Evolutionary conservation across 1,140 invertebrate genomes (phyloP), one percentile per base, ranked within the genome.

Genomic region (Diorhabda elongata): DNA sequence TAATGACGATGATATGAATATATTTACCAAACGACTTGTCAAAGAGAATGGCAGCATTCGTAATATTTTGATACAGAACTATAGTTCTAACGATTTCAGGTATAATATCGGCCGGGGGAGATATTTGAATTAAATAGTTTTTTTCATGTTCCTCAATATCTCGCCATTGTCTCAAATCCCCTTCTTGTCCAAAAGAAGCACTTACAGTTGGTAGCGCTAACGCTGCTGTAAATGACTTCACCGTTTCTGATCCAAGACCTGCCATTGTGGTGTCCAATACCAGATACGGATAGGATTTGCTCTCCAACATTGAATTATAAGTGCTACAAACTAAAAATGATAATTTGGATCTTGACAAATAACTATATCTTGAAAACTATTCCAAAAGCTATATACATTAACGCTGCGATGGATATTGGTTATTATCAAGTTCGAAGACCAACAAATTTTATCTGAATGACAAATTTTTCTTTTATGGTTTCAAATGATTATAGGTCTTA

Each of bases 11-110:
- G 26, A 26, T 26, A 26, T 26, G 26, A 26, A 26, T 26, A 26
- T 26, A 26, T 26, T 82, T 83, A 93, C 91, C 90, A 76, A 96
- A 96, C 42, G 89, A 88, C 7, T 91, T 85, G 76, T 97, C 94
- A 79, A 94, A 96, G 5, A 97, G 84, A 58, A 97, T 92, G 3
- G 92, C 95, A 26, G 95, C 93, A 81, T 95, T 95, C 9, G 91
- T 94, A 59, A 96, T 92, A 74, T 95, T 94, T 81, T 95, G 89
- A 43, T 87, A 84, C 2, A 86, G 84, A 2, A 94, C 91, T 67
- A 97, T 88, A 59, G 92, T 90, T 60, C 93, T 84, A 0, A 97
- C 86, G 3, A 89, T 87, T 79, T 95, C 91, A 0, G 93, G 89
- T 66, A 95, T 87, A 6, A 95, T 83, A 77, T 96, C 93, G 0